phyloP scores from a whole-genome alignment of 2,113 vertebrate species.

The Eretmochelys imbricata region DNA sequence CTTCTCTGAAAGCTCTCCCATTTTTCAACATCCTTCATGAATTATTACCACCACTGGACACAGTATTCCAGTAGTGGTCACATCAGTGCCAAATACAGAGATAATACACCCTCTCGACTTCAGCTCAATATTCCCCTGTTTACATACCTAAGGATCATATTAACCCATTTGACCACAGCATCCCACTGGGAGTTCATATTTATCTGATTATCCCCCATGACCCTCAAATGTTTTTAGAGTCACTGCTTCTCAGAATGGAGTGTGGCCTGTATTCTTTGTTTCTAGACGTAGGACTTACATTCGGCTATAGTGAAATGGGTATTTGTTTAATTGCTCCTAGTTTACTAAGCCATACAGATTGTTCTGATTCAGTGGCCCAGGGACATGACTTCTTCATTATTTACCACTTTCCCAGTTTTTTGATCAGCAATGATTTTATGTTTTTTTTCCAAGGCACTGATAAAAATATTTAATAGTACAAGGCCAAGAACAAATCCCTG shows the following conservation, averaged over 20 bases:
- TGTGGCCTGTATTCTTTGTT: neutral
- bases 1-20: neutral
- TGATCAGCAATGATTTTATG: neutral
- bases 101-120: neutral
- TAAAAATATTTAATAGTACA: neutral
- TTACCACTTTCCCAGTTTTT: neutral
- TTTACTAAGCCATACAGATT: neutral
- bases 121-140: neutral
- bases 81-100: neutral
- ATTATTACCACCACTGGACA: neutral
- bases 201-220: neutral
- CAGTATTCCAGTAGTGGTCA: neutral
- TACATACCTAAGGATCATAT: neutral
- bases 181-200: neutral
- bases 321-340: neutral
- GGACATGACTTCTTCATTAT: neutral
- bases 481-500: neutral
- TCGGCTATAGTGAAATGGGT: neutral
- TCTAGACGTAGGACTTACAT: neutral
- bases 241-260: neutral
- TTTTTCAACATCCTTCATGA: neutral
- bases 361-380: neutral
- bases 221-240: neutral
- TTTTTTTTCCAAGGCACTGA: conserved; percentile 5
- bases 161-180: neutral